These are phyloP conservation scores for Pipra filicauda DNA, from an alignment of 2,113 vertebrate species.

Conservation along the genomic window DNA sequence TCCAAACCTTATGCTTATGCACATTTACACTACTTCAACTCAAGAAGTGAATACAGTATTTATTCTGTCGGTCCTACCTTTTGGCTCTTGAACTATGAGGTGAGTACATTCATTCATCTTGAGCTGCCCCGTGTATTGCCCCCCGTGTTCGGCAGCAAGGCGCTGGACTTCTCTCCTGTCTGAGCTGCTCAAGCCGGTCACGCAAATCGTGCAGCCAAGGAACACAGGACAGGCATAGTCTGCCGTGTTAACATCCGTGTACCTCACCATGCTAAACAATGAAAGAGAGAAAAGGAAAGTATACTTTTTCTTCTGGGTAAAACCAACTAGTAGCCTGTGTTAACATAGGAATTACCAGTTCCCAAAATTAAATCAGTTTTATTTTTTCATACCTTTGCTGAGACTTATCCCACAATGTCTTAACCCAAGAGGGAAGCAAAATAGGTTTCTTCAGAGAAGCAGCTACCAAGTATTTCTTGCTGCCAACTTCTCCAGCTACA, in stretches of 20 bases:
- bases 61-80: conserved; percentile 72
- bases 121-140: conserved; percentile 88
- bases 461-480: conserved; percentile 97
- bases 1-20: not conserved
- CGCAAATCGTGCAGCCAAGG: conserved; percentile 90
- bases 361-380: not conserved
- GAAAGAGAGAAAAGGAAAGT: not conserved
- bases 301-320: not conserved
- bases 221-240: conserved; percentile 89
- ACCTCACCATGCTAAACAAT: conserved; percentile 79
- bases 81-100: conserved; percentile 91
- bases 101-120: conserved; percentile 98
- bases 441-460: conserved; percentile 91
- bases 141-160: conserved; percentile 86
- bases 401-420: conserved; percentile 89
- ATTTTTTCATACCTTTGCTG: conserved; percentile 81
- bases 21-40: not conserved
- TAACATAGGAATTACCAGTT: not conserved
- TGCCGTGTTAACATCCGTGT: conserved; percentile 82
- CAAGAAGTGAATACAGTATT: not conserved
- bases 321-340: not conserved
- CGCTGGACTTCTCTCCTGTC: conserved; percentile 91
- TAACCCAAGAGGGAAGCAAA: conserved; percentile 91
- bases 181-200: conserved; percentile 85
- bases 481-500: conserved; percentile 96